A percentile compares a stretch with the other conserved stretches of the same genome.
These are phyloP conservation scores for Brenthis ino DNA, from an alignment of 2,888 invertebrate species.

Conservation along the genomic window DNA sequence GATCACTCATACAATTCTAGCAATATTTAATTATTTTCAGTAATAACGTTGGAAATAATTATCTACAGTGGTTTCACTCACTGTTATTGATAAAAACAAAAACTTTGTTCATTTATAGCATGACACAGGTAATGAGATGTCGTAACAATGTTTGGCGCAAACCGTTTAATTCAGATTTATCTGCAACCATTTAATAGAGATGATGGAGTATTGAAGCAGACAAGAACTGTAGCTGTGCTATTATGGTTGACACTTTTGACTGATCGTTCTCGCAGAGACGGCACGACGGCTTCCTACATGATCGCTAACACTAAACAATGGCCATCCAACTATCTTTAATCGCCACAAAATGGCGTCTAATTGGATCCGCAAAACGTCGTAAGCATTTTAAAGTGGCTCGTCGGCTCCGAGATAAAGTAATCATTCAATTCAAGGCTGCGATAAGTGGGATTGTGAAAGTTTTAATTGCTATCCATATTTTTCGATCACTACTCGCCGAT, in stretches of 20 bases:
- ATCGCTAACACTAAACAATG: slow-evolving; percentile 72
- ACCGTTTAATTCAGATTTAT: slow-evolving; percentile 43
- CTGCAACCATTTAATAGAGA: slow-evolving; percentile 61
- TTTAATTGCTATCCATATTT: slow-evolving; percentile 40
- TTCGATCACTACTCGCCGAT: slow-evolving; percentile 31
- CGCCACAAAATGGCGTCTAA: slow-evolving; percentile 75
- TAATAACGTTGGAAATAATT: too few species aligned
- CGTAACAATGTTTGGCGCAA: slow-evolving; percentile 28
- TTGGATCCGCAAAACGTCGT: slow-evolving; percentile 71
- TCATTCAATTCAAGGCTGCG: slow-evolving; percentile 51
- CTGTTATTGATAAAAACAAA: not conserved
- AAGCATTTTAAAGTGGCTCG: slow-evolving; percentile 48
- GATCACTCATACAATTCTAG: too few species aligned
- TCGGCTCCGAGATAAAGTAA: slow-evolving; percentile 47
- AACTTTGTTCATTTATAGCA: not conserved
- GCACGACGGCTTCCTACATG: slow-evolving; percentile 58
- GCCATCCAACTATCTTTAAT: slow-evolving; percentile 71
- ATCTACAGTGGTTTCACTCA: too few species aligned
- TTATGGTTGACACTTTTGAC: slow-evolving; percentile 77
- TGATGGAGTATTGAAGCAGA: slow-evolving; percentile 67
- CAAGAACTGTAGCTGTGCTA: slow-evolving; percentile 49
- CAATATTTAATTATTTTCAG: too few species aligned
- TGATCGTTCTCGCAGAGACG: slow-evolving; percentile 61
- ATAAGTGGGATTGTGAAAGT: slow-evolving; percentile 49
- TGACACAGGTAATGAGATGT: slow-evolving; percentile 20